These are phyloP conservation scores for Tyto alba DNA, from an alignment of 2,113 vertebrate species.

Conservation along the genomic window DNA sequence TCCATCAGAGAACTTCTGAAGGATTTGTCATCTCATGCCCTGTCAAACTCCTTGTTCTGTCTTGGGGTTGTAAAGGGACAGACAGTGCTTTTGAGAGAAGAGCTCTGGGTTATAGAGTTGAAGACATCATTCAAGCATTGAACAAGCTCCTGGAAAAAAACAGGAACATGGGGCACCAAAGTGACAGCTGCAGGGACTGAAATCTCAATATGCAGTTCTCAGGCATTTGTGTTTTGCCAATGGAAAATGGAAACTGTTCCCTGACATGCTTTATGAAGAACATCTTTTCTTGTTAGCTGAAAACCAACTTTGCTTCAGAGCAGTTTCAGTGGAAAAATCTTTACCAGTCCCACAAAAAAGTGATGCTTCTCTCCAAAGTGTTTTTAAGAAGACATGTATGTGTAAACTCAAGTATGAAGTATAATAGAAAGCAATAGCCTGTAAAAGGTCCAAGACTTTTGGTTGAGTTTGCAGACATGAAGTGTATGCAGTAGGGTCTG, in stretches of 20 bases:
- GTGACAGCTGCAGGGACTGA: background rate
- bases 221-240: background rate
- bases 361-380: background rate
- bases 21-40: background rate
- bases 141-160: background rate
- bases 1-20: background rate
- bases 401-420: background rate
- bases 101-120: background rate
- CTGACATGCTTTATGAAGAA: background rate
- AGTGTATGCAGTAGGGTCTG: background rate
- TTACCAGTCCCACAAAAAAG: background rate
- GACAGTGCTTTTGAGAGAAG: background rate
- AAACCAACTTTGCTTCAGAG: background rate
- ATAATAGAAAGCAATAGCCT: background rate
- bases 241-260: background rate
- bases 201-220: background rate
- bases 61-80: background rate
- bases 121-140: background rate
- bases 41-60: background rate
- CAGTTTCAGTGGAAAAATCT: background rate
- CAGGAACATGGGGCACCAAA: background rate
- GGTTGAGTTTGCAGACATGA: background rate
- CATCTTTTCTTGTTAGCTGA: background rate
- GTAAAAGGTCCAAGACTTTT: background rate
- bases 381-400: background rate